These are phyloP conservation scores for Orthosia gothica DNA, from an alignment of 2,888 invertebrate species.

Conservation along the genomic window DNA sequence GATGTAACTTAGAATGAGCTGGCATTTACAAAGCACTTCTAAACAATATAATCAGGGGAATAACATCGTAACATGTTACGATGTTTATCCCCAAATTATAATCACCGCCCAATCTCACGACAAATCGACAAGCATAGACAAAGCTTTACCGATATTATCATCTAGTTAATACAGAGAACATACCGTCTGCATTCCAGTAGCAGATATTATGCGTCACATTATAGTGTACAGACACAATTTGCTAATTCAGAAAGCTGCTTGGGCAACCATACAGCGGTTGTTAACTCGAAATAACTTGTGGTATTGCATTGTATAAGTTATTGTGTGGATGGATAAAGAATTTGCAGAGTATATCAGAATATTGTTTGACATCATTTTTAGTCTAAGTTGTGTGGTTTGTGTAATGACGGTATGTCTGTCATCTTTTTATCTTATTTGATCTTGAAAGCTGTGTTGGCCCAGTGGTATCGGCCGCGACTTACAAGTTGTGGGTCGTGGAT, in stretches of 20 bases:
- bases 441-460: too few species aligned
- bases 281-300: conserved; percentile 23
- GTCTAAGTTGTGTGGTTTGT: not conserved
- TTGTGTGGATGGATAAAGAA: not conserved
- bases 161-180: conserved; percentile 51
- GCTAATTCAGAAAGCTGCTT: conserved; percentile 53
- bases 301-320: conserved; percentile 18
- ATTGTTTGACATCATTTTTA: not conserved
- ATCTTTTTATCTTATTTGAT: not conserved
- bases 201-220: conserved; percentile 62
- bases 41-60: too few species aligned
- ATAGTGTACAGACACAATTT: conserved; percentile 49
- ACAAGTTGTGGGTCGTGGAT: too few species aligned
- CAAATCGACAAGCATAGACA: conserved; percentile 7
- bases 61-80: not conserved
- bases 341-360: not conserved
- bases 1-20: not conserved
- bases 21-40: too few species aligned
- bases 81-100: not conserved
- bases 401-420: not conserved
- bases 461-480: too few species aligned
- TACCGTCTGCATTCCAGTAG: conserved; percentile 56
- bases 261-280: conserved; percentile 22
- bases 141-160: conserved; percentile 43
- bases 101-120: not conserved